Conservation (phyloP, 1,140 invertebrate species). For the Luehdorfia chinensis region DNA sequence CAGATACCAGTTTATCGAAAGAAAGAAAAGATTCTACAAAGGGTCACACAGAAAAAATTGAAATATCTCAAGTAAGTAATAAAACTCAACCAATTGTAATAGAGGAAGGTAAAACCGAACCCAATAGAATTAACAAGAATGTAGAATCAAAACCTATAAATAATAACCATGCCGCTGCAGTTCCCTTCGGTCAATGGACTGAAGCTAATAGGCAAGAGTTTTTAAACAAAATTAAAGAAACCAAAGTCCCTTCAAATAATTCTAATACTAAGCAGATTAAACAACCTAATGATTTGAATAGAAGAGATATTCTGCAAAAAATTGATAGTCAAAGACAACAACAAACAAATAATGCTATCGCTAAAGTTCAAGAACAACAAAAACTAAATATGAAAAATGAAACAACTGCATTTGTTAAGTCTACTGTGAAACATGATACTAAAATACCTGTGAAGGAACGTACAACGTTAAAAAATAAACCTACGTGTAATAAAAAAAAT, state of each 20-base stretch:
- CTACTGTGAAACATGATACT: slow-evolving; percentile 23
- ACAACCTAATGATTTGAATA: slow-evolving; percentile 67
- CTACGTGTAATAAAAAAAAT: slow-evolving; percentile 24
- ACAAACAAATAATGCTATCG: slow-evolving; percentile 36
- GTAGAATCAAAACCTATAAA: slow-evolving; percentile 33
- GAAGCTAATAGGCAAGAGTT: slow-evolving; percentile 66
- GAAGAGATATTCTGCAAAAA: slow-evolving; percentile 62
- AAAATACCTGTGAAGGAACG: slow-evolving; percentile 26
- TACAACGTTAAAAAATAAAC: slow-evolving; percentile 21
- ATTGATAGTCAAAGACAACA: slow-evolving; percentile 57
- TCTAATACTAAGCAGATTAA: slow-evolving; percentile 65
- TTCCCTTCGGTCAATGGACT: slow-evolving; percentile 71
- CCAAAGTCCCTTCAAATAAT: slow-evolving; percentile 45
- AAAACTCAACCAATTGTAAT: slow-evolving; percentile 2
- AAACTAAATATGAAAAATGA: slow-evolving; percentile 44
- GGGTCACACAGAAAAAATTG: no score
- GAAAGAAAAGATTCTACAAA: no score
- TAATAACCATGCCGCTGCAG: slow-evolving; percentile 43
- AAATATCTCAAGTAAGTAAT: background rate
- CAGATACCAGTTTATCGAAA: no score
- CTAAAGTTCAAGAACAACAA: slow-evolving; percentile 41
- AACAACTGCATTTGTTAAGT: slow-evolving; percentile 42
- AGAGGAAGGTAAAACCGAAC: slow-evolving; percentile 27
- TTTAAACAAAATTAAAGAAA: slow-evolving; percentile 67
- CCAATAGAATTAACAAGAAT: slow-evolving; percentile 25